A percentile compares a stretch with the other conserved stretches of the same genome.
phyloP scores from a whole-genome alignment of 2,888 invertebrate genomes.

The Pseudococcus viburni region DNA sequence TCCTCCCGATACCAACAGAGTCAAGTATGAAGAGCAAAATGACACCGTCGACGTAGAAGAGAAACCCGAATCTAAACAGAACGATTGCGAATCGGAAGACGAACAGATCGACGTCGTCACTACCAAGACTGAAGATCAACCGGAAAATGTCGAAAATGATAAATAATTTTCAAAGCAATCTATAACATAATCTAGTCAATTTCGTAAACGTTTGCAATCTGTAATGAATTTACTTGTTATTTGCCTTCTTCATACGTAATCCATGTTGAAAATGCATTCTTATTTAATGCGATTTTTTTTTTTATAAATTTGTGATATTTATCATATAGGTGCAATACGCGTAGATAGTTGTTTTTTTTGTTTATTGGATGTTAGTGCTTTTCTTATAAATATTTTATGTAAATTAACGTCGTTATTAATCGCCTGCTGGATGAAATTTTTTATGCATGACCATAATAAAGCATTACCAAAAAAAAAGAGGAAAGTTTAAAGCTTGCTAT shows the following conservation, averaged over 20 bases:
- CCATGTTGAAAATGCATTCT: neutral
- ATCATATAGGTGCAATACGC: constrained; percentile 30
- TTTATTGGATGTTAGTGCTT: constrained; percentile 21
- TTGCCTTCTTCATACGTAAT: constrained; percentile 46
- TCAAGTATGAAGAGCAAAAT: constrained; percentile 46
- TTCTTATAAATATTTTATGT: neutral
- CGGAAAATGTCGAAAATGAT: constrained; percentile 9
- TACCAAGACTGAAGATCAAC: constrained; percentile 55
- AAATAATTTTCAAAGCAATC: constrained; percentile 35
- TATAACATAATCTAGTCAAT: constrained; percentile 33
- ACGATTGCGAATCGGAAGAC: constrained; percentile 61
- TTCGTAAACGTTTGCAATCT: constrained; percentile 26
- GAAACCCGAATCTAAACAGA: constrained; percentile 47
- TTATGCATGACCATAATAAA: constrained; percentile 5
- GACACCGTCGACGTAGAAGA: neutral
- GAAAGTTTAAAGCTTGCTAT: constrained; percentile 18
- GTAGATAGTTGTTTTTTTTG: neutral
- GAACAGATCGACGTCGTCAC: constrained; percentile 62
- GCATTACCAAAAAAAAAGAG: constrained; percentile 14
- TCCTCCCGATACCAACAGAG: neutral
- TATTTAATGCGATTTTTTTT: neutral
- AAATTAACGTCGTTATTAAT: constrained; percentile 2
- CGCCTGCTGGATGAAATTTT: constrained; percentile 8
- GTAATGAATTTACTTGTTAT: neutral
- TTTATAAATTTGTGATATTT: constrained; percentile 36